Evolutionary conservation across 1,140 invertebrate species (phyloP), one percentile per base, ranked within the genome.

Genomic region (Augochlora pura): DNA sequence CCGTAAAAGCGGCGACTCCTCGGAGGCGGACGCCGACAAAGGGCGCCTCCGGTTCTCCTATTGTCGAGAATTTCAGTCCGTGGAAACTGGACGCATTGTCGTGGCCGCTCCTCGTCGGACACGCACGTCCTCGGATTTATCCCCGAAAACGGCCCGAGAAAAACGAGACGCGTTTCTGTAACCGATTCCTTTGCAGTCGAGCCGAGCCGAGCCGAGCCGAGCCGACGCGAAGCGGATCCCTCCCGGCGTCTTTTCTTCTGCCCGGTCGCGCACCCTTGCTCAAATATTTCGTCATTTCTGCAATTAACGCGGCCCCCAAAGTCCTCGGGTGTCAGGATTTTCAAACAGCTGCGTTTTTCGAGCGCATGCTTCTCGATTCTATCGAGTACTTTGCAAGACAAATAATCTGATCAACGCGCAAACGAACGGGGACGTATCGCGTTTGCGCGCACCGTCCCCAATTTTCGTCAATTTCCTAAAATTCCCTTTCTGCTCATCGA

Each of bases 1-100:
- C 81, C 77, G 81, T 83, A 80, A 84, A 83, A 80, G 74, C 64
- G 67, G 81, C 82, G 80, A 84, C 85, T 84, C 72, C 76, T 66
- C 71, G 71, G 77, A 68, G 73, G 71, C 64, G 76, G 80, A 81
- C 75, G 90, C 90, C 91, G 91, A 91, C 91, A 91, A 91, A 91
- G 91, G 77, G 75, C 86, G 80, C 78, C 80, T 74, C 75, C 60
- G 71, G 68, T 80, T 5, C 9, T 87, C 82, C 83, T 80, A 90
- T 91, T 91, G 89, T 91, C 59, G 79, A 67, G 66, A 74, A 72
- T 75, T 65, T 57, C 83, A 69, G 83, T 83, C 87, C 70, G 69
- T 81, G 84, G 78, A 87, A 88, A 86, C 83, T 80, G 75, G 67
- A 69, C 63, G 82, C 82, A 91, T 91, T 91, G 90, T 91, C 89